Evolutionary conservation across 2,113 vertebrate species (phyloP).

Genomic region (Bettongia penicillata): DNA sequence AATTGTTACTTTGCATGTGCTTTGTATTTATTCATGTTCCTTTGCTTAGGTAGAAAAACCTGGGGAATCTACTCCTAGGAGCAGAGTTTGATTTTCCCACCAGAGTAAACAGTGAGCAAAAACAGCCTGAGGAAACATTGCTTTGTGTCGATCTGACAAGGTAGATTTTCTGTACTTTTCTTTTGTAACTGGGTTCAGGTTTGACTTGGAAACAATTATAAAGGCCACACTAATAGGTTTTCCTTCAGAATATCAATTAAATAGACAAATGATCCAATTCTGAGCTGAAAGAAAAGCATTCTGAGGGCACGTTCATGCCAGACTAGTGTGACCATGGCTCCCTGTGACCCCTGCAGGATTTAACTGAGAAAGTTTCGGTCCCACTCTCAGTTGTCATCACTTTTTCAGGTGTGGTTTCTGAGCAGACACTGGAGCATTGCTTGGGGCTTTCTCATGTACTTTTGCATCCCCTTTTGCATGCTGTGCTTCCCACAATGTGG

Average conservation of each 20-base stretch:
- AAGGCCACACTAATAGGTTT: background rate
- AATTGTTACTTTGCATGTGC: background rate
- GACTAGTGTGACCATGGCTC: background rate
- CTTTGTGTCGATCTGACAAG: conserved; percentile 68
- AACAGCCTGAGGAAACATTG: conserved; percentile 52
- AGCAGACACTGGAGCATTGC: background rate
- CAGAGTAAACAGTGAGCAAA: background rate
- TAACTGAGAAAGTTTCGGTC: background rate
- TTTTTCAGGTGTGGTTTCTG: background rate
- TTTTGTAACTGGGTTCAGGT: background rate
- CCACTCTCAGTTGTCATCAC: background rate
- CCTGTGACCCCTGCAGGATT: background rate
- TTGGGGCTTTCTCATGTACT: background rate
- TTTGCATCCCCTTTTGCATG: background rate
- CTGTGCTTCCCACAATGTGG: background rate
- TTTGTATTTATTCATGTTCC: background rate
- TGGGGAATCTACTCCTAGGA: conserved; percentile 55
- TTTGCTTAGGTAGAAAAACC: conserved; percentile 42
- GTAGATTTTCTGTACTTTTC: conserved; percentile 67
- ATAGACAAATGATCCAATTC: background rate
- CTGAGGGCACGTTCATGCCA: background rate
- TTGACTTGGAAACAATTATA: background rate
- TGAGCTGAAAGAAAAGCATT: background rate
- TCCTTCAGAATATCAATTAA: background rate
- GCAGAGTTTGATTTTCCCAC: conserved; percentile 51